Percentiles rank a stretch among this genome's conserved stretches.
phyloP scores from a whole-genome alignment of 2,888 invertebrate species.

The Hedya salicella region DNA sequence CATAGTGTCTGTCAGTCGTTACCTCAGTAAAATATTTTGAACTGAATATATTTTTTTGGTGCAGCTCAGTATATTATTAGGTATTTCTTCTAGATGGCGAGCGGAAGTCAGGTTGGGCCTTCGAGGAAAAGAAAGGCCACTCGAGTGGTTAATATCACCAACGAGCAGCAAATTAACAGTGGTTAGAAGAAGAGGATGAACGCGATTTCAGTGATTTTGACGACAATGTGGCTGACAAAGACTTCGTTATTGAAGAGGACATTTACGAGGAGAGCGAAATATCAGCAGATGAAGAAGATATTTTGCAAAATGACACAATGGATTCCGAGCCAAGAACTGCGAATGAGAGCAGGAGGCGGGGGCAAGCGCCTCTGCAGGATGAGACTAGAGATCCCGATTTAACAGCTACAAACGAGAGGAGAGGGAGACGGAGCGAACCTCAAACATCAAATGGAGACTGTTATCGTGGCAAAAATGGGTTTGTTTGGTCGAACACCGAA shows the following conservation, averaged over 20 bases:
- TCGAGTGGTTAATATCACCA: background rate
- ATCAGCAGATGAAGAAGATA: slow-evolving; percentile 3
- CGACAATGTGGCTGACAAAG: no score
- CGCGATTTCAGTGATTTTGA: no score
- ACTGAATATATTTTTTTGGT: background rate
- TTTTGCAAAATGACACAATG: background rate
- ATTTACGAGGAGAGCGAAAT: background rate
- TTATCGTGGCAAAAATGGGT: slow-evolving; percentile 14
- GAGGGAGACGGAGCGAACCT: slow-evolving; percentile 1
- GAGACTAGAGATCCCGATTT: background rate
- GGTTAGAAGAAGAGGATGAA: no score
- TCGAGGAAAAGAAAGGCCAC: no score
- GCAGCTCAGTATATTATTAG: no score
- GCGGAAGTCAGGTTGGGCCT: no score
- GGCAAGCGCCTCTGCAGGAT: background rate
- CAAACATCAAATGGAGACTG: slow-evolving; percentile 3
- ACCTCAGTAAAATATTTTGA: slow-evolving; percentile 7
- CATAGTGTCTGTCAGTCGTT: slow-evolving; percentile 14
- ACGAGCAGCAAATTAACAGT: no score
- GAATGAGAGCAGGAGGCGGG: slow-evolving; percentile 9
- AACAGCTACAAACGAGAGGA: slow-evolving; percentile 1
- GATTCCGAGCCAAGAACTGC: background rate
- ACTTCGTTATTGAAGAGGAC: slow-evolving; percentile 5
- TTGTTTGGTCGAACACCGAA: slow-evolving; percentile 7
- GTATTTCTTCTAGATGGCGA: no score